Base-by-base conservation (phyloP, 2,113 vertebrate genomes). In the Channa argus region DNA sequence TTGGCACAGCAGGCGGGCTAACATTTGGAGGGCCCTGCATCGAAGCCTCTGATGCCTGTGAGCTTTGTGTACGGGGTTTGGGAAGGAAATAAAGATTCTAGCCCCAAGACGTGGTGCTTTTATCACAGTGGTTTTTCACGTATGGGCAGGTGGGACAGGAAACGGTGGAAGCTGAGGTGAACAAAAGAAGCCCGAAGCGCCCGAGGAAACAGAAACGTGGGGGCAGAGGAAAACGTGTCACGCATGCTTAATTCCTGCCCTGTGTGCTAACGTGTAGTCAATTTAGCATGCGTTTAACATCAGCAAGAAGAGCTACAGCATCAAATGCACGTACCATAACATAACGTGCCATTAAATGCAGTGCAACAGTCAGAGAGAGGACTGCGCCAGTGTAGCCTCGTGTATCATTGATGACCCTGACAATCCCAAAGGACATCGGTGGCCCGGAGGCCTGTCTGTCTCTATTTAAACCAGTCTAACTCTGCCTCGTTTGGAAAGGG, bases 371-470 rank as follows among this genome's bases (percentile, higher is more conserved):
- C 45, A 38, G 53, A 37, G 52, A 63, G 65, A 51, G 65, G 55
- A 45, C 51, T 0, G 2, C 51, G 13, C 10, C 47, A 53, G 51
- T n/a, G 80, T 33, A 63, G 63, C 49, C 41, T 54, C 8, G 73
- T 49, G 52, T 69, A 55, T 74, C 78, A 68, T 55, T 50, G 74
- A 82, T 56, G 82, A 85, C 84, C 80, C 80, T 73, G 75, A 83
- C 69, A 68, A 14, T 87, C 80, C 84, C 80, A 85, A 77, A 88
- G 88, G 88, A 85, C 86, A 4, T 3, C 2, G 33, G 56, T 6
- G 37, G 79, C 86, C 86, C 45, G 5, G 59, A 65, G 84, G 79
- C 68, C 84, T 79, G 86, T 86, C 88, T 80, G 73, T 49, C 81
- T 84, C 77, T 50, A 64, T 88, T 80, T 80, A 73, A 80, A 75